Percentiles rank a stretch among this genome's conserved stretches.
These are phyloP conservation scores for Bergia sp. DNA, from an alignment of 92 coral and sea anemone genomes.

Conservation along the genomic window DNA sequence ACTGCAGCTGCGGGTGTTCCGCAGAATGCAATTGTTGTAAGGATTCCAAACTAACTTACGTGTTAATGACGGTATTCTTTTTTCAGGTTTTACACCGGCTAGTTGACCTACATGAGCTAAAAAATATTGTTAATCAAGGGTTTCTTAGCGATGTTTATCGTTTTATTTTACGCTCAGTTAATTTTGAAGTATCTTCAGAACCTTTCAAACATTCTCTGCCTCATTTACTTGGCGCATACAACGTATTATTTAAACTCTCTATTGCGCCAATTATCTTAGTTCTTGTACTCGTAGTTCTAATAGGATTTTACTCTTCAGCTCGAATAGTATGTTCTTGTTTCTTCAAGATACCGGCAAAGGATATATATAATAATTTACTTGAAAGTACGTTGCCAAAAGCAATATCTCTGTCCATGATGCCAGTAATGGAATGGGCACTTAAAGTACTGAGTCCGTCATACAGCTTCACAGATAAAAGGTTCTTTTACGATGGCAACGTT, in stretches of 20 bases:
- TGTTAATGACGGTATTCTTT: background rate
- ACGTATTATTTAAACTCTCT: background rate
- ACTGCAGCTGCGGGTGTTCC: background rate
- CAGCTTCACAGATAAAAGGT: background rate
- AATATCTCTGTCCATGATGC: conserved; percentile 7
- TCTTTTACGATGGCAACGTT: conserved; percentile 19
- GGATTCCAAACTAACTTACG: background rate
- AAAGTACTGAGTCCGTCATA: conserved; percentile 14
- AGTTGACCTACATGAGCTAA: background rate
- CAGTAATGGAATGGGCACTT: conserved; percentile 19
- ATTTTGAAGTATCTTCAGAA: conserved; percentile 5
- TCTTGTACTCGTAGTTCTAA: background rate
- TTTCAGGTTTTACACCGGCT: conserved; percentile 3
- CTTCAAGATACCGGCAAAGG: background rate
- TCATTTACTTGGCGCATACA: background rate
- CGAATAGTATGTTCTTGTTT: background rate
- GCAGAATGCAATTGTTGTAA: background rate
- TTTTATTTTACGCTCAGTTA: background rate
- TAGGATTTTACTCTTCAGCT: background rate
- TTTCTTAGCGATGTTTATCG: background rate
- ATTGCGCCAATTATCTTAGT: background rate
- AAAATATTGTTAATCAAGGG: background rate
- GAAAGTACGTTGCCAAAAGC: background rate
- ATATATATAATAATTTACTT: background rate
- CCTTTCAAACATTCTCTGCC: background rate